A percentile compares a stretch with the other conserved stretches of the same genome.
Evolutionary conservation across 2,113 vertebrate genomes (phyloP).

Genomic region (Oryzias celebensis): DNA sequence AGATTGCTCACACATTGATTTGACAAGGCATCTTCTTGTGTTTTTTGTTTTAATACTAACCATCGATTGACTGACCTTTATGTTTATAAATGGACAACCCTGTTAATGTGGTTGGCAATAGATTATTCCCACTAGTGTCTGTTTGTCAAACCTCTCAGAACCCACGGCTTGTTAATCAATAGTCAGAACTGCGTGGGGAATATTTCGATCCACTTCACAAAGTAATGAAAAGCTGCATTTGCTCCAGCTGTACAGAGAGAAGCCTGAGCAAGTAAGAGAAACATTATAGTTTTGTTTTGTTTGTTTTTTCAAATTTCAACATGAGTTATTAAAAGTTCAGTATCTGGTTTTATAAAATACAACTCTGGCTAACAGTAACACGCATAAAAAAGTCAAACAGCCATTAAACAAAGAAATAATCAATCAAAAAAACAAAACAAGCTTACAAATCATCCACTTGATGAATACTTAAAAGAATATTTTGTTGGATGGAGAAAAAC

Average conservation of each 20-base stretch:
- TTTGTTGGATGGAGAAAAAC: too few species aligned
- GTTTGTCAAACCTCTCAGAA: constrained; percentile 68
- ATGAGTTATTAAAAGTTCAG: neutral
- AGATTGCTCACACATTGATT: constrained; percentile 71
- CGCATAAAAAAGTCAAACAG: too few species aligned
- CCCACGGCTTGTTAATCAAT: constrained; percentile 70
- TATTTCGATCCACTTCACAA: constrained; percentile 61
- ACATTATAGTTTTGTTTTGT: too few species aligned
- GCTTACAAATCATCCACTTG: too few species aligned
- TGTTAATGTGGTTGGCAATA: constrained; percentile 66
- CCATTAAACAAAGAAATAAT: too few species aligned
- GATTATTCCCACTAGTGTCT: constrained; percentile 76
- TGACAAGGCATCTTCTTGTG: constrained; percentile 73
- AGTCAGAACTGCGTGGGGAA: constrained; percentile 62
- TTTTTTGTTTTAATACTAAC: constrained; percentile 76
- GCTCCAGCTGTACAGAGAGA: constrained; percentile 9
- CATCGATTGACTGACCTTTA: constrained; percentile 79
- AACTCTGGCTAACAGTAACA: too few species aligned
- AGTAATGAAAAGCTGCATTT: constrained; percentile 48
- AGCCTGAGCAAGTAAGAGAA: neutral
- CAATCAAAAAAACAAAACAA: too few species aligned
- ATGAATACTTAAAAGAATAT: too few species aligned
- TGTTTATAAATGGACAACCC: constrained; percentile 75
- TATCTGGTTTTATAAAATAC: too few species aligned
- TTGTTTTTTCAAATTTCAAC: neutral